phyloP scores from a whole-genome alignment of 2,113 vertebrate genomes.

The Salvelinus alpinus region DNA sequence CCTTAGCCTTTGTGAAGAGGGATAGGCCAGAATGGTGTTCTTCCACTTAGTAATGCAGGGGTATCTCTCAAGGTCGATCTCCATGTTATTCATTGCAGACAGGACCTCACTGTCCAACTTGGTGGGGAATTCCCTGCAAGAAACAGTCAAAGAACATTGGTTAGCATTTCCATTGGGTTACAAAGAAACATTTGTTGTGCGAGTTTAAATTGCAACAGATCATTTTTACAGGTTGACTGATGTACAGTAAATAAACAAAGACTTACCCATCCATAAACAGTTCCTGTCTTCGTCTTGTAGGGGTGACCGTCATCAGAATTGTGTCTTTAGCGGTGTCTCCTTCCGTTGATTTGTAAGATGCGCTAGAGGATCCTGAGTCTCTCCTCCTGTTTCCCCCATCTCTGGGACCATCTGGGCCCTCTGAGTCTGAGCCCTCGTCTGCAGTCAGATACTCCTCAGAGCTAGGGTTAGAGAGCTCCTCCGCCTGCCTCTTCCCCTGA shows the following conservation, averaged over 20 bases:
- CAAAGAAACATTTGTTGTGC: too few relatives aligned
- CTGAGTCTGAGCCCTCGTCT: constrained; percentile 3
- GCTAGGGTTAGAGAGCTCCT: constrained; percentile 31
- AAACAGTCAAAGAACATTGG: neutral
- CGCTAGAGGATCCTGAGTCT: constrained; percentile 31
- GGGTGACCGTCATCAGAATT: neutral
- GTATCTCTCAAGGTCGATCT: constrained; percentile 72
- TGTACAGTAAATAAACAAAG: neutral
- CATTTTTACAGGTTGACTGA: neutral
- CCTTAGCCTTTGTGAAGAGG: constrained; percentile 79
- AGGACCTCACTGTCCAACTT: constrained; percentile 83
- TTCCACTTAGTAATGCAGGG: constrained; percentile 77
- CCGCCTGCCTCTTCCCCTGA: constrained; percentile 14
- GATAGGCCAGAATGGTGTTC: constrained; percentile 61
- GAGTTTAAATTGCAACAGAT: neutral
- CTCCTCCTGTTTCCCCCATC: constrained; percentile 7
- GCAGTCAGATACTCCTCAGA: constrained; percentile 47
- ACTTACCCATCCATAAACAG: constrained; percentile 83
- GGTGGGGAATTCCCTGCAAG: constrained; percentile 75
- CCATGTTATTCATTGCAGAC: constrained; percentile 68
- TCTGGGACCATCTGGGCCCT: neutral
- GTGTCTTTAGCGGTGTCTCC: constrained; percentile 2
- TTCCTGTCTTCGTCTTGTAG: constrained; percentile 33
- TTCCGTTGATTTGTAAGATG: constrained; percentile 1
- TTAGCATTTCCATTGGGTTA: neutral